Evolutionary conservation across 2,888 invertebrate species (phyloP), one percentile per base, ranked within the genome.

Genomic region (Cantharis rustica): DNA sequence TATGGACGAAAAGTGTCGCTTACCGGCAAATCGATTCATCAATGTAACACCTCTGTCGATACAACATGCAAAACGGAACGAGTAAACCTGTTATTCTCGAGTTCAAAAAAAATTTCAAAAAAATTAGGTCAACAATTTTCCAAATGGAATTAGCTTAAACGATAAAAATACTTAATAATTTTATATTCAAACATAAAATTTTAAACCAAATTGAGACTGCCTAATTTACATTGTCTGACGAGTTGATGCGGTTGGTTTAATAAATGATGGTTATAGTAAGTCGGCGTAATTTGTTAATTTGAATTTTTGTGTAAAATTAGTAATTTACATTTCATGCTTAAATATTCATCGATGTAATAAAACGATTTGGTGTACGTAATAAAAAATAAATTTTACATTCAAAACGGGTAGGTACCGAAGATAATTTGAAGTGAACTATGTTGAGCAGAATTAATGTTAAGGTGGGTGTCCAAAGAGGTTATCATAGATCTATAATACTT

Each of bases 401-500:
- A 47, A 47, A 47, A 47, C 47, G n/a, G n/a, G 47, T 47, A 47
- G n/a, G 47, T 47, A 47, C 47, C 47, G 47, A 47, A 47, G n/a
- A 47, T 47, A 47, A 47, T 47, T 47, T 47, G 47, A 47, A 47
- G 47, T 47, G 47, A 47, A 47, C 47, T 47, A 47, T 47, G 47
- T 47, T 47, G 47, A 47, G 47, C 47, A 47, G 47, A 47, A 47
- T 47, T n/a, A 47, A 47, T 47, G 47, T 47, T 47, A n/a, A 47
- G 47, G 47, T 47, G 47, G 47, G 47, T 47, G 47, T 47, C 47
- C 47, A 47, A 47, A 47, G 47, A 47, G 47, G 69, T 69, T 73
- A 73, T 73, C 73, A 62, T 71, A 71, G 71, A 75, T 75, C 71
- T 75, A 71, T 23, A 71, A 75, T 71, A 71, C 71, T 68, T 66